Conservation (phyloP, 2,888 invertebrate genomes). For the Cephalotes varians region DNA sequence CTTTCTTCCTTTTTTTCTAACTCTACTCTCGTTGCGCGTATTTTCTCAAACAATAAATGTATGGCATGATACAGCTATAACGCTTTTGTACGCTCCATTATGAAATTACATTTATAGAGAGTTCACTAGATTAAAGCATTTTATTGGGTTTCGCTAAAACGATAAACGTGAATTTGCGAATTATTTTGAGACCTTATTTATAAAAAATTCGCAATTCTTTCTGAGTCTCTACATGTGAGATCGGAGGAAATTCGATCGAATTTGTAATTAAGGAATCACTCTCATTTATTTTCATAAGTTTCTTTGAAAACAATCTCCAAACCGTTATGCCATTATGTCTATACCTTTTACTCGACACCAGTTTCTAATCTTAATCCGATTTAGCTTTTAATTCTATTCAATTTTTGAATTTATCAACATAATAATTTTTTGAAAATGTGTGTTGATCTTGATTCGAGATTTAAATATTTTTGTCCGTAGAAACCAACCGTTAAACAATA, state of each 20-base stretch:
- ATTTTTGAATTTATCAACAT: not conserved
- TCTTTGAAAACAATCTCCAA: not conserved
- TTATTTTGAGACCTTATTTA: slow-evolving; percentile 29
- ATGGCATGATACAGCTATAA: slow-evolving; percentile 28
- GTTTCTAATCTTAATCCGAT: not conserved
- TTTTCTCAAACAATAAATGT: slow-evolving; percentile 27
- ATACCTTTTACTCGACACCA: not conserved
- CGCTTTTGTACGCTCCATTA: slow-evolving; percentile 7
- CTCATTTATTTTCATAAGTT: not conserved
- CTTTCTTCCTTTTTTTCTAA: no score
- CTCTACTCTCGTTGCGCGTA: not conserved
- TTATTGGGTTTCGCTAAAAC: slow-evolving; percentile 38
- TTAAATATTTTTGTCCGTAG: not conserved
- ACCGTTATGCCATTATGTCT: not conserved
- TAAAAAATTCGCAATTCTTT: slow-evolving; percentile 26
- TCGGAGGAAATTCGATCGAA: not conserved
- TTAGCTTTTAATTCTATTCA: not conserved
- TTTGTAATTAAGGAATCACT: slow-evolving; percentile 19
- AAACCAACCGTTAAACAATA: not conserved
- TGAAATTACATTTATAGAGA: slow-evolving; percentile 51
- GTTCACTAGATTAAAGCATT: slow-evolving; percentile 42
- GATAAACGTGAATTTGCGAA: slow-evolving; percentile 39
- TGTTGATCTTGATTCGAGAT: not conserved
- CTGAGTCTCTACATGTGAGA: not conserved
- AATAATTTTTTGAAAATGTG: not conserved